These are phyloP conservation scores for Papilio polytes DNA, from an alignment of 1,140 invertebrate genomes.

Conservation along the genomic window DNA sequence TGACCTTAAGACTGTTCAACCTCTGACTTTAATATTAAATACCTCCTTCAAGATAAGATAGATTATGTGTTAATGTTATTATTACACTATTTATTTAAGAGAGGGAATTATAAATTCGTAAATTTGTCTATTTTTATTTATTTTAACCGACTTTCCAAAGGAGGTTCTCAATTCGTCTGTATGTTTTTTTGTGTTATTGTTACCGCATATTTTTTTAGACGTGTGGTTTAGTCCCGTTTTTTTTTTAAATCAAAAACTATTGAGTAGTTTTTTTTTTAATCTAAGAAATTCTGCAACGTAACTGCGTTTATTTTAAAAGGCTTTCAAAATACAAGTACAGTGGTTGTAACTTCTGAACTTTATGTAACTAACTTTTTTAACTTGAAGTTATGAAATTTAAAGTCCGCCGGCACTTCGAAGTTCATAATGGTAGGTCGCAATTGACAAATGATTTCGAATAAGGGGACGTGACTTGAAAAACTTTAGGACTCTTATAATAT, in stretches of 20 bases:
- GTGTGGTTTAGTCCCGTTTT: too few relatives aligned
- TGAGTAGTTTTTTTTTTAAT: not conserved
- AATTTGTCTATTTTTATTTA: too few relatives aligned
- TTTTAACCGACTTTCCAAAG: too few relatives aligned
- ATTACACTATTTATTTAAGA: too few relatives aligned
- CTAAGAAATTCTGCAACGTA: not conserved
- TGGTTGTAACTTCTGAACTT: not conserved
- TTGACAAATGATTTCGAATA: slow-evolving; percentile 10
- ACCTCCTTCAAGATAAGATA: not conserved
- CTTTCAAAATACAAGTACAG: not conserved
- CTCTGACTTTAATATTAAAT: not conserved
- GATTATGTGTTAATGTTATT: not conserved
- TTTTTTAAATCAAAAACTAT: too few relatives aligned
- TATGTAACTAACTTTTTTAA: not conserved
- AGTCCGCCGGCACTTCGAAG: slow-evolving; percentile 3
- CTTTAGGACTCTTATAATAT: too few relatives aligned
- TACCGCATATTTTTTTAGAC: too few relatives aligned
- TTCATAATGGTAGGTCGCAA: slow-evolving; percentile 10
- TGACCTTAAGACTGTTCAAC: not conserved
- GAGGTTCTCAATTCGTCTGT: too few relatives aligned
- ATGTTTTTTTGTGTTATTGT: too few relatives aligned
- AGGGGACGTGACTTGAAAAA: too few relatives aligned
- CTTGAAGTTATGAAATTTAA: not conserved
- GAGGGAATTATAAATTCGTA: too few relatives aligned
- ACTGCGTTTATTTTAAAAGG: not conserved